Conservation (phyloP, 2,797 vertebrate species). For the Crypturellus tataupa region DNA sequence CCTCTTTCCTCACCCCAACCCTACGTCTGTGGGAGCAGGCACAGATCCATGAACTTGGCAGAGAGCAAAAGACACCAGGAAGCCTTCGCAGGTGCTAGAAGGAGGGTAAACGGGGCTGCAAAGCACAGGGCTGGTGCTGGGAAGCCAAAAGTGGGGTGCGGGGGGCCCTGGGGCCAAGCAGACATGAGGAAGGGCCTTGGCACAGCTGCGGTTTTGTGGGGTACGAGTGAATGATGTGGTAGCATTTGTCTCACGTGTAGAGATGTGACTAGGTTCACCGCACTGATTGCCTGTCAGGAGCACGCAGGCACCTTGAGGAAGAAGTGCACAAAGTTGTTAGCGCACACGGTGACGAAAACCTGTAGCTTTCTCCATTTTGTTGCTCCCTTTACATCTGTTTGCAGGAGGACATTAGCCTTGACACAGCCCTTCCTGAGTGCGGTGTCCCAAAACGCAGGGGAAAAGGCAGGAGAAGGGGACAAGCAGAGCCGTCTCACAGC, state of each 20-base stretch:
- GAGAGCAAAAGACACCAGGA: accelerated
- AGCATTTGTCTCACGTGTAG: not conserved
- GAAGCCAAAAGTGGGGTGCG: not conserved
- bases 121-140: not conserved
- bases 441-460: not conserved
- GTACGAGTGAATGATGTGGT: accelerated
- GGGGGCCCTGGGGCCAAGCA: not conserved
- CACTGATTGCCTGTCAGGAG: accelerated
- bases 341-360: accelerated
- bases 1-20: not conserved
- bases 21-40: accelerated
- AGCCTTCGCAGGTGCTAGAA: not conserved
- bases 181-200: not conserved
- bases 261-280: accelerated
- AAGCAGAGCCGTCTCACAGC: not conserved
- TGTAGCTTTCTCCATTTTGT: accelerated
- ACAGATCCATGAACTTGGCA: not conserved
- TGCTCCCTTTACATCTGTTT: not conserved
- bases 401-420: not conserved
- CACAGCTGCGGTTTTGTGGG: not conserved
- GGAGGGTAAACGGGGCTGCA: too few relatives aligned
- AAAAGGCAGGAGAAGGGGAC: not conserved
- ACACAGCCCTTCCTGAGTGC: not conserved
- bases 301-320: accelerated
- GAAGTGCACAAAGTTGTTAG: accelerated